Base-by-base conservation (phyloP, 2,797 vertebrate genomes). In the Enoplosus armatus region DNA sequence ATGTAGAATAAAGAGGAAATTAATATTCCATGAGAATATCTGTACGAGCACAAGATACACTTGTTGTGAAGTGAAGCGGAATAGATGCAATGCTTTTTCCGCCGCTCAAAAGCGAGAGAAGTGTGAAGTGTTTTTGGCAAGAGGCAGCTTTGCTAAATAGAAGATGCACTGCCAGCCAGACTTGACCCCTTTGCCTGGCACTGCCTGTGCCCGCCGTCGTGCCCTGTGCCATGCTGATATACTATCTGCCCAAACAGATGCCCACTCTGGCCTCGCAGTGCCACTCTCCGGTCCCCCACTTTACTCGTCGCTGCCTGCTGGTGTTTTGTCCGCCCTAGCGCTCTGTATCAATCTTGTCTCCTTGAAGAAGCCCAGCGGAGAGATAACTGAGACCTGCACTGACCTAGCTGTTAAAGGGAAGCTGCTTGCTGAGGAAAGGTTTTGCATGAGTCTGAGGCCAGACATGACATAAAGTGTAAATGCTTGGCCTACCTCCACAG, bases 401-500 rank as follows among this genome's bases (percentile, higher is more conserved):
- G 68, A 82, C 87, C 79, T 73, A 10, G 1, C 63, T 29, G 77
- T 67, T 69, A 65, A 64, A 65, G 33, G 39, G 73, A 73, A 65
- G 75, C 50, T 1, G 43, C 67, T 83, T 2, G 35, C 59, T 41
- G 73, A 67, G 66, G 60, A 80, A 74, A 72, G 60, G 67, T 43
- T 55, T n/a, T 41, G 64, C n/a, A 0, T 4, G 39, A 67, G 61
- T 72, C 33, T 18, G 24, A 65, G 75, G 33, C 77, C 56, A 75
- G 60, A 62, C 54, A 48, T 33, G 84, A 83, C 79, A 82, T 77
- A 31, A 77, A 86, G 53, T 33, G 85, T 79, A 73, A 80, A 68
- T 1, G 31, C 69, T 84, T 70, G 83, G 82, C 89, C 91, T 95
- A 99, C 98, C 98, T 96, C 98, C 98, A 99, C 91, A 99, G 94